Evolutionary conservation across 2,113 vertebrate genomes (phyloP), one percentile per base, ranked within the genome.

Genomic region (Numenius arquata): DNA sequence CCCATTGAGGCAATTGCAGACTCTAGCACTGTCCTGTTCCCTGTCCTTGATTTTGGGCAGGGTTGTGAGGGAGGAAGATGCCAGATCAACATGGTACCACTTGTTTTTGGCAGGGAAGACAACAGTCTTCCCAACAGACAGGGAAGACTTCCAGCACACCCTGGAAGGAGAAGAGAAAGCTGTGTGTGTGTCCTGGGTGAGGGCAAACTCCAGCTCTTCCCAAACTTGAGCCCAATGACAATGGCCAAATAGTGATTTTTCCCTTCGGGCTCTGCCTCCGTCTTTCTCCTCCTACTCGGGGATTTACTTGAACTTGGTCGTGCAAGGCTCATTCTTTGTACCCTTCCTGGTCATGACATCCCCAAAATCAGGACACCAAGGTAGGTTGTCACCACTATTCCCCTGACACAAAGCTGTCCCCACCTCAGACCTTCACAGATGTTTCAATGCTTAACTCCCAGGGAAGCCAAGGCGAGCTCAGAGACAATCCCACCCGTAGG

Each of bases 141-240:
- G n/a, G n/a, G n/a, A n/a, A n/a, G n/a, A n/a, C n/a, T 32, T 32
- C 59, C 50, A 90, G 38, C 41, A 22, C 1, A 2, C 38, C 43
- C 47, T 36, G 6, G 53, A 11, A 56, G 73, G 13, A 76, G 34
- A 59, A 80, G 43, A 89, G 36, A 48, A 17, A 55, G 21, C 4
- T 61, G 0, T 25, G 12, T 36, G 30, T 25, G 38, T 16, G 27
- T 29, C 25, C 12, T 48, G 25, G 21, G 21, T 19, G 16, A 83
- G 47, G 23, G 21, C 11, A 50, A 48, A 10, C 18, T 83, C 67
- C 40, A 55, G 12, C 15, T 93, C 26, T 52, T 89, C 40, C 63
- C 23, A 30, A 17, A 45, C 29, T 65, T 3, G 0, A 17, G 13
- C 15, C 26, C 15, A 27, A 6, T 4, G 34, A 29, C 20, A 48